These are phyloP conservation scores for Autographa pulchrina DNA, from an alignment of 2,888 invertebrate genomes.

Conservation along the genomic window DNA sequence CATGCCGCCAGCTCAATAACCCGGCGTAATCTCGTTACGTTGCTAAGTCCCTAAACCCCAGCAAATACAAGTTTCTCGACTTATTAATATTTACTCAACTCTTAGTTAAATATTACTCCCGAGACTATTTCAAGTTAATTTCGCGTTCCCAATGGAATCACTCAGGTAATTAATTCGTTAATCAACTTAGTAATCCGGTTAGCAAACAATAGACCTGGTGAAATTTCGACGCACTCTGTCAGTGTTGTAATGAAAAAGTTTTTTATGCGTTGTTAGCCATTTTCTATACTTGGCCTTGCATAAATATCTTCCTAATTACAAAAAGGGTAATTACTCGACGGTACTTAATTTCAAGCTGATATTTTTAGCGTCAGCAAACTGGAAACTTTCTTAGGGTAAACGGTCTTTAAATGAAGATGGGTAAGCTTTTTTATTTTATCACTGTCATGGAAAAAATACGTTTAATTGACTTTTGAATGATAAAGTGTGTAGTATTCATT, in stretches of 20 bases:
- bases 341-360: constrained; percentile 30
- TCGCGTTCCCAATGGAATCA: constrained; percentile 67
- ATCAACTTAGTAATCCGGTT: constrained; percentile 75
- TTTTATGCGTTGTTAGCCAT: constrained; percentile 59
- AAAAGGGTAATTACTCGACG: constrained; percentile 38
- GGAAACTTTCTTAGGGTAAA: constrained; percentile 32
- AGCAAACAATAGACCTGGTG: constrained; percentile 68
- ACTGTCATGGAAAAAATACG: neutral
- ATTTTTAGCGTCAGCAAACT: constrained; percentile 40
- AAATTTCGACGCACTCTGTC: constrained; percentile 62
- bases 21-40: constrained; percentile 44
- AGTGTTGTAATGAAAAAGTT: constrained; percentile 61
- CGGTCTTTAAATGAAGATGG: constrained; percentile 24
- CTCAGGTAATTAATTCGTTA: constrained; percentile 74
- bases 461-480: neutral
- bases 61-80: constrained; percentile 54
- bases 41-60: constrained; percentile 29
- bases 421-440: constrained; percentile 15
- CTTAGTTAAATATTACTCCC: constrained; percentile 65
- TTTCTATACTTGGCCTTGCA: constrained; percentile 41
- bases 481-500: neutral
- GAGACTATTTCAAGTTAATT: constrained; percentile 70
- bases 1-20: constrained; percentile 42
- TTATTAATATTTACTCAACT: constrained; percentile 57
- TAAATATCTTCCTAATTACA: constrained; percentile 37